phyloP scores from a whole-genome alignment of 2,797 vertebrate species.

The Garrulus glandarius region DNA sequence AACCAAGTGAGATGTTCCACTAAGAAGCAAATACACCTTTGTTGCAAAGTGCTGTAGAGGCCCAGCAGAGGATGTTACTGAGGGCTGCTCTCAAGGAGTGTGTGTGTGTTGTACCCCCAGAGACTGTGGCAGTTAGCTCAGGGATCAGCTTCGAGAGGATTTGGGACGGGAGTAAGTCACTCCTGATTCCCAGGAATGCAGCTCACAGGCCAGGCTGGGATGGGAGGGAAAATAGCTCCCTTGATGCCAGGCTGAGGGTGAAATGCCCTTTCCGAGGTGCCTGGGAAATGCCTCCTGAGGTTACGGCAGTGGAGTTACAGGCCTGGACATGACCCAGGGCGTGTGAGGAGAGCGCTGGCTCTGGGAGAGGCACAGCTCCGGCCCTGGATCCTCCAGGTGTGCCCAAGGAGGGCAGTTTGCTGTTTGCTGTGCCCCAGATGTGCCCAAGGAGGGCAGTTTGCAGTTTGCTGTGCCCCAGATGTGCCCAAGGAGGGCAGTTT shows the following conservation, averaged over 20 bases:
- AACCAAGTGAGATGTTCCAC: conserved; percentile 30
- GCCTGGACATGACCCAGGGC: accelerated
- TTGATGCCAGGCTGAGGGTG: background rate
- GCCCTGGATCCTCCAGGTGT: background rate
- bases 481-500: no score
- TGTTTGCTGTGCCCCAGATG: no score
- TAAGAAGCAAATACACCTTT: background rate
- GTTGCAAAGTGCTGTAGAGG: background rate
- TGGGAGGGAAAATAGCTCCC: background rate
- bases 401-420: no score
- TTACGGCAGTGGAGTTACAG: background rate
- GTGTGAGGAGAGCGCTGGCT: background rate
- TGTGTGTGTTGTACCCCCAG: background rate
- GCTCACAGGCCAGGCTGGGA: background rate
- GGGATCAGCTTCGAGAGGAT: background rate
- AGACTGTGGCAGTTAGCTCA: background rate
- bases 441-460: background rate
- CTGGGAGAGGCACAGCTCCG: accelerated
- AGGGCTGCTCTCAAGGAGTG: background rate
- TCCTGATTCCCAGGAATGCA: background rate
- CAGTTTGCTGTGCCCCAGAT: no score
- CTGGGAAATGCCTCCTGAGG: background rate
- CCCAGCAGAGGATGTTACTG: background rate
- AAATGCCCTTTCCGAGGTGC: background rate
- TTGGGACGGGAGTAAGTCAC: background rate